A percentile compares a stretch with the other conserved stretches of the same genome.
Evolutionary conservation across 1,140 invertebrate genomes (phyloP).

Genomic region (Bombus terrestris): DNA sequence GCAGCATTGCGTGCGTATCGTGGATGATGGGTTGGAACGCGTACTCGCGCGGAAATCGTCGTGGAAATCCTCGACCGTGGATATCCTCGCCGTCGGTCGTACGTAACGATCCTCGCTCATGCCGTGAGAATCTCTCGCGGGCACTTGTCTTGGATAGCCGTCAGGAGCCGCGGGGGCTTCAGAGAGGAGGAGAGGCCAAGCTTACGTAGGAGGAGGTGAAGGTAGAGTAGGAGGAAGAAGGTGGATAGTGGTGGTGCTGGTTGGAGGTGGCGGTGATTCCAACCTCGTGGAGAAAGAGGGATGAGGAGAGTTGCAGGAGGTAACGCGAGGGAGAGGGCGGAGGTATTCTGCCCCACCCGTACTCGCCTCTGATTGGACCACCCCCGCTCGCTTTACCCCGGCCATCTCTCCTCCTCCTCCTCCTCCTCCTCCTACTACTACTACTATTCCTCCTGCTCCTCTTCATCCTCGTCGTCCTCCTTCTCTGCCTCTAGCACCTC

Average conservation of each 20-base stretch:
- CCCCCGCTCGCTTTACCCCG: constrained; percentile 69
- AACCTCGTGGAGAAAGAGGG: constrained; percentile 65
- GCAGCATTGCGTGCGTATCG: constrained; percentile 44
- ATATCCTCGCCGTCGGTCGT: constrained; percentile 68
- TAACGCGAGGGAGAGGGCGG: constrained; percentile 63
- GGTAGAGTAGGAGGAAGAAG: constrained; percentile 69
- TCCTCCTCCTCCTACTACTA: constrained; percentile 34
- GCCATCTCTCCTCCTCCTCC: constrained; percentile 61
- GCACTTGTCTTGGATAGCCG: constrained; percentile 81
- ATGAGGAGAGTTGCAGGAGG: constrained; percentile 61
- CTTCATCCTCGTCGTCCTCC: constrained; percentile 49
- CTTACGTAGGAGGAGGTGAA: constrained; percentile 47
- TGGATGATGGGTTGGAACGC: constrained; percentile 37
- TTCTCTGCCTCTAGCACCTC: constrained; percentile 12
- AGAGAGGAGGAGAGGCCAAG: constrained; percentile 64
- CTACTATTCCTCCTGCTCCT: constrained; percentile 36
- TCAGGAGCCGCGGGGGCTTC: constrained; percentile 72
- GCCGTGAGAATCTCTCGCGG: constrained; percentile 81
- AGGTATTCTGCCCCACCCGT: constrained; percentile 76
- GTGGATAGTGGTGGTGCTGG: constrained; percentile 63
- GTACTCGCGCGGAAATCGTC: constrained; percentile 69
- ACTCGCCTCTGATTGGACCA: constrained; percentile 81
- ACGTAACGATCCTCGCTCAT: constrained; percentile 81
- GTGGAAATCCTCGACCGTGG: constrained; percentile 73
- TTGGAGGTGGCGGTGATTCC: constrained; percentile 69